Percentiles rank a stretch among this genome's conserved stretches.
phyloP scores from a whole-genome alignment of 1,140 invertebrate species.

The Drosophila rhopaloa region DNA sequence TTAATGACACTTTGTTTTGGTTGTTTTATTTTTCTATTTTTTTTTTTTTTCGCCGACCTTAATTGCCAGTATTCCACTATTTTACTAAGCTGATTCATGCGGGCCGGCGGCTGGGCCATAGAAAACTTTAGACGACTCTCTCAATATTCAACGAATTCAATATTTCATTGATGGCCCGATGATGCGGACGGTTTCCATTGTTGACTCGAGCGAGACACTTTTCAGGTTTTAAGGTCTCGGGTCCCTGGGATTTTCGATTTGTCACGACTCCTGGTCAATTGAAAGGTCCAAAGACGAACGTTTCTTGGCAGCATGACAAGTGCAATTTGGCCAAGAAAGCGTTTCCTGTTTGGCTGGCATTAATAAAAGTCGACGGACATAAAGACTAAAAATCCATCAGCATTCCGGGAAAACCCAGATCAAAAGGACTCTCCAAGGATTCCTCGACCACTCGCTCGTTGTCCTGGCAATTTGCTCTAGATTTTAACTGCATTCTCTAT shows the following conservation, averaged over 20 bases:
- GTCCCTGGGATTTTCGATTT: conserved; percentile 21
- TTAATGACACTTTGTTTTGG: conserved; percentile 47
- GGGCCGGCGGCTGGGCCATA: conserved; percentile 3
- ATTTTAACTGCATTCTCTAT: conserved; percentile 27
- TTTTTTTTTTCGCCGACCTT: conserved; percentile 15
- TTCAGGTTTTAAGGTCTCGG: conserved; percentile 13
- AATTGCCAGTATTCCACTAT: conserved; percentile 25
- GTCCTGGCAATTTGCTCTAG: conserved; percentile 23
- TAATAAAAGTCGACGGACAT: conserved; percentile 45
- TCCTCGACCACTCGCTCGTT: conserved; percentile 8
- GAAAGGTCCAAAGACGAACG: neutral
- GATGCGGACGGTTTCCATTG: conserved; percentile 12
- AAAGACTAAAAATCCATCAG: conserved; percentile 30
- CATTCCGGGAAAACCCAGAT: conserved; percentile 22
- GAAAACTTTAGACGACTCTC: neutral
- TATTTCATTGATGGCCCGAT: conserved; percentile 19
- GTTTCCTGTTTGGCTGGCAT: conserved; percentile 66
- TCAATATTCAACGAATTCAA: neutral
- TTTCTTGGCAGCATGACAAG: conserved; percentile 64
- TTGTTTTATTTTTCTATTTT: conserved; percentile 6
- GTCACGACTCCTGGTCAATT: conserved; percentile 35
- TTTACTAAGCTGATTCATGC: conserved; percentile 35
- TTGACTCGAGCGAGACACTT: conserved; percentile 9
- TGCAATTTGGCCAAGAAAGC: conserved; percentile 71
- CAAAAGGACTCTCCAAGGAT: conserved; percentile 11